Evolutionary conservation across 1,140 invertebrate genomes (phyloP).

Genomic region (Nebria ingens): DNA sequence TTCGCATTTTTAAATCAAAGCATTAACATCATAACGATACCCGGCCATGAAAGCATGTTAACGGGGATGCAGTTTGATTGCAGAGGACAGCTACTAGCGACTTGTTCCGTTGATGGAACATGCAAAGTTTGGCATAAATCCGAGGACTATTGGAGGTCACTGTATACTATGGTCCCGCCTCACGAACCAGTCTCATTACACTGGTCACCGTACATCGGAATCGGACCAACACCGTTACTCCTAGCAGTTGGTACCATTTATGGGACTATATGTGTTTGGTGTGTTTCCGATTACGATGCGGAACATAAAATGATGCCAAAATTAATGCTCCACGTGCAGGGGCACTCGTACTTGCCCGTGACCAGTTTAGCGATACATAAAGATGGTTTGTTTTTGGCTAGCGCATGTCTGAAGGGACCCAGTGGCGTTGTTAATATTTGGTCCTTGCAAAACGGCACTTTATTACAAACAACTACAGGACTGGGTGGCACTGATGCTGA

Average conservation of each 20-base stretch:
- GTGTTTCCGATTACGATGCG: slow-evolving; percentile 32
- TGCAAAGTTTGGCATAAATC: slow-evolving; percentile 41
- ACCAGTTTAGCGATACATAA: slow-evolving; percentile 41
- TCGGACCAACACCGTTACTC: slow-evolving; percentile 26
- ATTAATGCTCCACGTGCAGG: slow-evolving; percentile 37
- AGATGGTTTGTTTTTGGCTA: slow-evolving; percentile 43
- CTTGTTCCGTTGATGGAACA: slow-evolving; percentile 34
- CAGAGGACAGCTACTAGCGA: slow-evolving; percentile 40
- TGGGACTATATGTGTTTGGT: slow-evolving; percentile 44
- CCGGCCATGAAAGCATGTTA: slow-evolving; percentile 39
- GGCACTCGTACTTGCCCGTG: slow-evolving; percentile 43
- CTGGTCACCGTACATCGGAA: slow-evolving; percentile 41
- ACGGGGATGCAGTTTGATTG: slow-evolving; percentile 41
- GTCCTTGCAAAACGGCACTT: slow-evolving; percentile 47
- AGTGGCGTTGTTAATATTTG: slow-evolving; percentile 53
- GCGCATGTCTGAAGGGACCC: slow-evolving; percentile 37
- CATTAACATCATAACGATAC: slow-evolving; percentile 32
- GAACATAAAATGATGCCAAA: slow-evolving; percentile 19
- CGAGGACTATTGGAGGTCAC: slow-evolving; percentile 30
- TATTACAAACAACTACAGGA: slow-evolving; percentile 46
- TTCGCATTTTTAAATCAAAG: slow-evolving; percentile 34
- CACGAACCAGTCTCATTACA: slow-evolving; percentile 34
- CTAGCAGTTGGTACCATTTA: slow-evolving; percentile 40
- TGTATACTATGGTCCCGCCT: slow-evolving; percentile 33
- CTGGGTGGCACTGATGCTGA: slow-evolving; percentile 39